A percentile compares a stretch with the other conserved stretches of the same genome.
Evolutionary conservation across 2,113 vertebrate species (phyloP).

Genomic region (Chamaea fasciata): DNA sequence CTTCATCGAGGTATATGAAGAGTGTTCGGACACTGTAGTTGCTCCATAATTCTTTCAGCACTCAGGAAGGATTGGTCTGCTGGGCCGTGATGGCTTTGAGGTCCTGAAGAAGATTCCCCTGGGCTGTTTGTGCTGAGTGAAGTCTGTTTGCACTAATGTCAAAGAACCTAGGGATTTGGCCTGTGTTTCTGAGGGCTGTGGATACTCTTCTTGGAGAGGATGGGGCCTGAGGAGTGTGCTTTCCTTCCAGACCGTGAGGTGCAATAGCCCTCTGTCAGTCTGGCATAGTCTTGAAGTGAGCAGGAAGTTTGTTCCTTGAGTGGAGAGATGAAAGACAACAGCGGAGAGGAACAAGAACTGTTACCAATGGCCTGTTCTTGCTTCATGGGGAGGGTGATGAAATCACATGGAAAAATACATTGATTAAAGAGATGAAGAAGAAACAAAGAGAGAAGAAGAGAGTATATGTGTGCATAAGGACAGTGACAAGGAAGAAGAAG

Average conservation of each 20-base stretch:
- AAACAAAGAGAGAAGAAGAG: background rate
- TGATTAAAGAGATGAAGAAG: background rate
- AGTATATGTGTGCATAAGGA: too few species aligned
- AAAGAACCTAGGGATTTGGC: too few species aligned
- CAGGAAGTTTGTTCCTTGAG: background rate
- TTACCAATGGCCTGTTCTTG: rapidly evolving
- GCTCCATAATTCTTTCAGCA: background rate
- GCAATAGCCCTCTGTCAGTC: background rate
- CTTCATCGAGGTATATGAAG: background rate
- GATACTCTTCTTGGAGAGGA: background rate
- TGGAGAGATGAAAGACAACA: rapidly evolving
- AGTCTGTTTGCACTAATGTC: background rate
- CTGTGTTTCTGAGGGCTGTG: background rate
- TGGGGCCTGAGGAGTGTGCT: rapidly evolving
- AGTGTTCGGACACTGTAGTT: rapidly evolving
- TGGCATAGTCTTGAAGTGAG: background rate
- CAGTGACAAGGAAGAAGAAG: rapidly evolving
- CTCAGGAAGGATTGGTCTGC: background rate
- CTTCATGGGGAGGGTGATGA: background rate
- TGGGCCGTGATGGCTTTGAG: background rate
- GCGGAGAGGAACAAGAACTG: rapidly evolving
- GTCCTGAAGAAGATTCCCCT: too few species aligned
- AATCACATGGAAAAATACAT: background rate
- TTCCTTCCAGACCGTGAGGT: background rate
- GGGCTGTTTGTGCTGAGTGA: background rate